Evolutionary conservation across 2,888 invertebrate species (phyloP).

Genomic region (Syritta pipiens): DNA sequence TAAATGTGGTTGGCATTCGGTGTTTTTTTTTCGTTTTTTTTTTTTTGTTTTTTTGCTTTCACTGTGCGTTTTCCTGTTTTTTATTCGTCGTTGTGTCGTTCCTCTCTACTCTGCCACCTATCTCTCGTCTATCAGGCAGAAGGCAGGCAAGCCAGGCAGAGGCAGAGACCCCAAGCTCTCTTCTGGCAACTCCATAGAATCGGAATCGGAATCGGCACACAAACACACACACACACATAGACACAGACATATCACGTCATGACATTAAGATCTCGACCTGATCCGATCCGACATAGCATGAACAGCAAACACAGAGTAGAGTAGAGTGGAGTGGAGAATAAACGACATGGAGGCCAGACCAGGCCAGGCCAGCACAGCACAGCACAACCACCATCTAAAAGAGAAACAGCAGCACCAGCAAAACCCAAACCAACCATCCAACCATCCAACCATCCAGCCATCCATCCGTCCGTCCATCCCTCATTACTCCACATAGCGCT

Average conservation of each 20-base stretch:
- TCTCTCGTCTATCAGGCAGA: constrained; percentile 46
- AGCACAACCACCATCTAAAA: constrained; percentile 19
- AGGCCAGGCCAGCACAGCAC: constrained; percentile 52
- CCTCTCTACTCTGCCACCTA: constrained; percentile 42
- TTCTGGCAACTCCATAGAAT: constrained; percentile 58
- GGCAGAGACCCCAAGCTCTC: constrained; percentile 3
- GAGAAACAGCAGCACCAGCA: constrained; percentile 51
- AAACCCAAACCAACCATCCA: constrained; percentile 39
- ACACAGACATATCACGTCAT: constrained; percentile 60
- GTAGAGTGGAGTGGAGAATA: constrained; percentile 30
- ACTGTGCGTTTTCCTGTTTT: constrained; percentile 67
- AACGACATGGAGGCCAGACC: constrained; percentile 32
- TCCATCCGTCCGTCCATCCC: constrained; percentile 52
- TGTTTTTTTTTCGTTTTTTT: constrained; percentile 67
- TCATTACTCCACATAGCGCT: constrained; percentile 20
- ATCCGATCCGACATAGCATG: constrained; percentile 68
- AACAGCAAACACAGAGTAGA: constrained; percentile 43
- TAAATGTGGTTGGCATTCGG: constrained; percentile 68
- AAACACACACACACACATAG: constrained; percentile 28
- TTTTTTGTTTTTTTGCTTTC: constrained; percentile 68
- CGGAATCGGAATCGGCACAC: too few species aligned
- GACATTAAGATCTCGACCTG: constrained; percentile 70
- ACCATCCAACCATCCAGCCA: constrained; percentile 18
- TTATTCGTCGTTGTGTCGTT: constrained; percentile 32
- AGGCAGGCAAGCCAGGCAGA: constrained; percentile 11